Base-by-base conservation (phyloP, 2,888 invertebrate species). In the Idaea biselata region DNA sequence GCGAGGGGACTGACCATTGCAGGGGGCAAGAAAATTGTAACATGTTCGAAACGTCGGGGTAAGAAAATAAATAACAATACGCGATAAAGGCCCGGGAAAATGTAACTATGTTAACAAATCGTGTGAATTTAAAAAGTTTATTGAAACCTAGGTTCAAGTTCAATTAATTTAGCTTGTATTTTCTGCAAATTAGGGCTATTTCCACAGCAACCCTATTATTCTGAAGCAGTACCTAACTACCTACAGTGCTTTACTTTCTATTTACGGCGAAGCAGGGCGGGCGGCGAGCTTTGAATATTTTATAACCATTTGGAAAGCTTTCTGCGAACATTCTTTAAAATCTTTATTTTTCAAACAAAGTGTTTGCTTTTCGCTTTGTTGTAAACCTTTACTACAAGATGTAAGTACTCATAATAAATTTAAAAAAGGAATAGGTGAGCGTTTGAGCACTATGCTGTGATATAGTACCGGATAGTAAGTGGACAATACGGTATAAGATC, bases 211-310 rank as follows among this genome's bases (percentile, higher is more conserved):
- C 44, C 44, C 44, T 44, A 44, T 44, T 14, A 7, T 14, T 33
- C 33, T 11, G 33, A 2, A 44, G 25, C 44, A 44, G 44, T 44
- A 14, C 44, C 14, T 44, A 25, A 44, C 8, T 44, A 14, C 44
- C 14, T 44, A 25, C 25, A 1, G 25, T 25, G 25, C 25, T 33
- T 8, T 44, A 44, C 44, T 7, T 44, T 44, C 44, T 44, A 44
- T 44, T 44, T 44, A 8, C 0, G 44, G 44, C 44, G 53, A 58
- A 56, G 55, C 60, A 71, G 70, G 62, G 68, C 55, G 68, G 63
- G 69, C 74, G 71, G 69, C 69, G 72, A 70, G 67, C 74, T 77
- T 72, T 83, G 81, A 83, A 84, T 84, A 79, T 82, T 85, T 82
- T 78, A 83, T 81, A 71, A 74, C 72, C 68, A 72, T 75, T 75